phyloP scores from a whole-genome alignment of 1,140 invertebrate species.

The Thereuonema tuberculata region DNA sequence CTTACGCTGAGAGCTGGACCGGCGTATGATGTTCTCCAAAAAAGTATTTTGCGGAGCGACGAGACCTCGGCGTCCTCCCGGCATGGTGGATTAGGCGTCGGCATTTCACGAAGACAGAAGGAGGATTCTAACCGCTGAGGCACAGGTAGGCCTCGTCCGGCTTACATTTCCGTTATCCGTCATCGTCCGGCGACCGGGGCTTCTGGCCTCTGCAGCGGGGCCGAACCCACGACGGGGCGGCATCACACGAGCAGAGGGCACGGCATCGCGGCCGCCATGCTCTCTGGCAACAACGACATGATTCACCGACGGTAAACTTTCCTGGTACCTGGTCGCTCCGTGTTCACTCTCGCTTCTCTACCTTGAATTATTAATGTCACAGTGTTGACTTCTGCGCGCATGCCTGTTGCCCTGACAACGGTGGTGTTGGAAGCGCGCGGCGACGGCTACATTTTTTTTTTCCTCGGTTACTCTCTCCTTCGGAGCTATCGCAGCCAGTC shows the following conservation, averaged over 20 bases:
- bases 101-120: no score
- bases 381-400: background rate
- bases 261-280: background rate
- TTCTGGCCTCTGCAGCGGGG: no score
- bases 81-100: conserved; percentile 48
- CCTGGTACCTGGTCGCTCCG: background rate
- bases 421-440: no score
- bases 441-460: no score
- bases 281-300: background rate
- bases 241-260: background rate
- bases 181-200: no score
- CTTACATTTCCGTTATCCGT: no score
- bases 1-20: conserved; percentile 97
- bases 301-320: background rate
- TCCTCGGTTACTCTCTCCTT: no score
- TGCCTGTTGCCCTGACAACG: background rate
- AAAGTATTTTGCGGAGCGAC: conserved; percentile 99
- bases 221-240: background rate
- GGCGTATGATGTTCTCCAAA: conserved; percentile 94
- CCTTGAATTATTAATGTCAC: background rate
- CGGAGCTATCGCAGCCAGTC: no score
- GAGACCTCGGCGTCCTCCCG: conserved; percentile 86
- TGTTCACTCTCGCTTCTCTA: background rate
- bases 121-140: no score
- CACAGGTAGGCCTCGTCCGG: no score